Conservation (phyloP, 2,888 invertebrate species). For the Hyposoter didymator region DNA sequence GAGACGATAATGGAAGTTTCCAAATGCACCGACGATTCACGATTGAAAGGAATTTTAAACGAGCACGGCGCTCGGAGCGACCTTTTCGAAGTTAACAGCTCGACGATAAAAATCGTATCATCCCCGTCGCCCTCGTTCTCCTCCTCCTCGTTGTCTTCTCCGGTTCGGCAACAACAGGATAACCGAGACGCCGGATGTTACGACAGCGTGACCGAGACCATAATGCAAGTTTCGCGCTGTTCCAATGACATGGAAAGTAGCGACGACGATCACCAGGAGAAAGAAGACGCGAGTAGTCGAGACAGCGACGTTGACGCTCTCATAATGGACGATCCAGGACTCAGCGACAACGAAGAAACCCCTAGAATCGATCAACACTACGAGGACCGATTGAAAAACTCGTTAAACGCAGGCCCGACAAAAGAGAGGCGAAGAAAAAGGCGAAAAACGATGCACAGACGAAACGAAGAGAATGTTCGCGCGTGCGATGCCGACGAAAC, state of each 20-base stretch:
- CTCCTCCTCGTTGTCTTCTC: conserved; percentile 52
- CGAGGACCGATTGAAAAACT: conserved; percentile 59
- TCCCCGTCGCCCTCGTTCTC: conserved; percentile 41
- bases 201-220: conserved; percentile 79
- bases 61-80: neutral
- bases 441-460: conserved; percentile 41
- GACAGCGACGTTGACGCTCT: conserved; percentile 57
- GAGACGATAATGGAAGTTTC: conserved; percentile 82
- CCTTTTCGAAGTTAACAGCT: conserved; percentile 21
- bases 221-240: conserved; percentile 77
- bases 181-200: conserved; percentile 55
- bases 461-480: conserved; percentile 30
- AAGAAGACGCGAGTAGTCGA: conserved; percentile 38
- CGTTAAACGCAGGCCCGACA: conserved; percentile 14
- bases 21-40: conserved; percentile 73
- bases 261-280: conserved; percentile 67
- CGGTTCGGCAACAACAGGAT: conserved; percentile 49
- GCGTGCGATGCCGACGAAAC: conserved; percentile 36
- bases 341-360: conserved; percentile 73
- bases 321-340: conserved; percentile 69
- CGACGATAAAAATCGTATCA: conserved; percentile 34
- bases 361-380: conserved; percentile 33
- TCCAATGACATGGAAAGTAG: conserved; percentile 63
- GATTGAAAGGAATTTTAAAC: conserved; percentile 27
- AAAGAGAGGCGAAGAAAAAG: conserved; percentile 55